Base-by-base conservation (phyloP, 2,113 vertebrate genomes). In the Xenotilapia flavipinnis region DNA sequence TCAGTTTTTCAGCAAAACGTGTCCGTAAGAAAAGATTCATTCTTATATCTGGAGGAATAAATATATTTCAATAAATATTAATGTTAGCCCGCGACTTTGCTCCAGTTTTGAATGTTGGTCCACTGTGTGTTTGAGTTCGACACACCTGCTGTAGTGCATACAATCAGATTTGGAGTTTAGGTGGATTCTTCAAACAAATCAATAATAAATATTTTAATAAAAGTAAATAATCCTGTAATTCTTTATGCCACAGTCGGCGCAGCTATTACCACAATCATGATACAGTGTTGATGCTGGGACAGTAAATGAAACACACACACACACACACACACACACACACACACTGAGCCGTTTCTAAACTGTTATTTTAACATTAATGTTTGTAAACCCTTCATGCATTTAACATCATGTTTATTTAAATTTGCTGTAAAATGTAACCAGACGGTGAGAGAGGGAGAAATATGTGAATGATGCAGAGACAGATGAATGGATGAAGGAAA, bases 401-500 rank as follows among this genome's bases (percentile, higher is more conserved):
- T 68, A 68, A 68, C 21, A 21, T 40, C 19, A 1, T 1, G 10
- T 68, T 40, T 21, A 60, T 40, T 68, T 38, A 68, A 40, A 68
- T 14, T 14, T 9, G 60, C 9, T 38, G 33, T 40, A 40, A 68
- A 49, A 70, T 70, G 28, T 40, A 89, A 80, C 60, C 5, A 8
- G 79, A 92, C 33, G 23, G 82, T 51, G 12, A 56, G 15, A 65
- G 33, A 65, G 49, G 40, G 26, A 81, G 86, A 81, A 14, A 36
- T 42, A 65, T 5, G 2, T 38, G 33, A 65, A 13, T 12, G 36
- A 28, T 90, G 83, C 86, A 60, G 51, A 88, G 84, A 88, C 82
- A 58, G 90, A 92, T 88, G 80, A 65, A 84, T 11, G 60, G 83
- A 92, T 70, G 70, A 83, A 90, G 28, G 68, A 40, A 23, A 56